Conservation (phyloP, 2,888 invertebrate species). For the Spisula subtruncata region DNA sequence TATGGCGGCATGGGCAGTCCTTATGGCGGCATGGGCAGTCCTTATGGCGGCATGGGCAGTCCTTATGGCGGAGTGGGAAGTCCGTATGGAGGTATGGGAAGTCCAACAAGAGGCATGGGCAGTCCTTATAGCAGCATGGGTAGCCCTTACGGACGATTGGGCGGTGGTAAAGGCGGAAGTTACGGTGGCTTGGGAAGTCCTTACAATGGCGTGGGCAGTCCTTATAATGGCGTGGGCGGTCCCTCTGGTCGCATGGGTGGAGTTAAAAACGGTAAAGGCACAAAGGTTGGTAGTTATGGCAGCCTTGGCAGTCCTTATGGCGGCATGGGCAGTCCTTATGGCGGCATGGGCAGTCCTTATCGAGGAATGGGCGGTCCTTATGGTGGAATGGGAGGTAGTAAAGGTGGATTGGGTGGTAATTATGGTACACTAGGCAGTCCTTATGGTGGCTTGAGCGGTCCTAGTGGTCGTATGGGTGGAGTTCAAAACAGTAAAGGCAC, state of each 20-base stretch:
- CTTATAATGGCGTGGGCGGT: background rate
- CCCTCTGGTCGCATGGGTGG: background rate
- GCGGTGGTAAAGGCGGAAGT: constrained; percentile 7
- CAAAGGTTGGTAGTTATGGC: no score
- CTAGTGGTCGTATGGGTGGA: background rate
- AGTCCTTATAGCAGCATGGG: background rate
- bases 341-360: background rate
- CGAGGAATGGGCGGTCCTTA: background rate
- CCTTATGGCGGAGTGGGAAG: background rate
- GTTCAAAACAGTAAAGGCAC: no score
- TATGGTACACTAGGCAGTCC: background rate
- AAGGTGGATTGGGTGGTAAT: background rate
- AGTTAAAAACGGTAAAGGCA: no score
- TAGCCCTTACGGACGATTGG: background rate
- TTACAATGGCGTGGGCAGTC: background rate
- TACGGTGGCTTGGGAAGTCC: background rate
- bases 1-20: background rate
- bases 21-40: background rate
- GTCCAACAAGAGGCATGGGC: no score
- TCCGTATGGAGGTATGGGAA: background rate
- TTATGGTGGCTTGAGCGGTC: background rate
- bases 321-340: background rate
- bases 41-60: background rate
- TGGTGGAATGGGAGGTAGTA: background rate
- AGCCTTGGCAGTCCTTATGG: background rate